Base-by-base conservation (phyloP, 1,140 invertebrate genomes). In the Hyposmocoma kahamanoa region DNA sequence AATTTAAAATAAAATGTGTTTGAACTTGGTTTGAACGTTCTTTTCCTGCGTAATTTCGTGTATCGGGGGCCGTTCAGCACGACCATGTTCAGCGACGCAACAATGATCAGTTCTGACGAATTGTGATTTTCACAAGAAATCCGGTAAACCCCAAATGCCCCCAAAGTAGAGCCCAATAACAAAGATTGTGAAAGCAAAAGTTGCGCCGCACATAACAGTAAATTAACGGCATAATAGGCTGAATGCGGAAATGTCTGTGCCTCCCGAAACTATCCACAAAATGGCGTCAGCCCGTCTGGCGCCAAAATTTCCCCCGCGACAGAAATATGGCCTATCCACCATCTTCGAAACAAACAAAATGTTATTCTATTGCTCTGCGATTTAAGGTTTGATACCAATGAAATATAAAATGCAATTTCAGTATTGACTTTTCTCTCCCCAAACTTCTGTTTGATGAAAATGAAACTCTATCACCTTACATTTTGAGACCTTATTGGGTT, bases 231-330 rank as follows among this genome's bases (percentile, higher is more conserved):
- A 76, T 72, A 81, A 81, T 67, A 59, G 58, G 58, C 59, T 57
- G 47, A 48, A 51, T 51, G 54, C 50, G 56, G 47, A 62, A 67
- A 67, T 59, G 67, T 62, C 64, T 70, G 62, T 57, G 67, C 71
- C 59, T 65, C 52, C 50, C 28, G 47, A 53, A 48, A 56, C 44
- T 44, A 61, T 59, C 67, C 63, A 51, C 72, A 69, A 71, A 18
- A 76, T 76, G 74, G 66, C 73, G 69, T 50, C 79, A 53, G 70
- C 26, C 70, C 41, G 66, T 57, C 68, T 68, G 78, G 67, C 78
- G 78, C 76, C 78, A 62, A 65, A 63, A 60, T 47, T 62, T 68
- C 62, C 49, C 55, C 32, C 28, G 11, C 55, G 56, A 47, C 59
- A 28, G 50, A 2, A 15, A 55, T 75, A 70, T 26, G 62, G 44